phyloP scores from a whole-genome alignment of 2,797 vertebrate species.

The Simalia tracyae region DNA sequence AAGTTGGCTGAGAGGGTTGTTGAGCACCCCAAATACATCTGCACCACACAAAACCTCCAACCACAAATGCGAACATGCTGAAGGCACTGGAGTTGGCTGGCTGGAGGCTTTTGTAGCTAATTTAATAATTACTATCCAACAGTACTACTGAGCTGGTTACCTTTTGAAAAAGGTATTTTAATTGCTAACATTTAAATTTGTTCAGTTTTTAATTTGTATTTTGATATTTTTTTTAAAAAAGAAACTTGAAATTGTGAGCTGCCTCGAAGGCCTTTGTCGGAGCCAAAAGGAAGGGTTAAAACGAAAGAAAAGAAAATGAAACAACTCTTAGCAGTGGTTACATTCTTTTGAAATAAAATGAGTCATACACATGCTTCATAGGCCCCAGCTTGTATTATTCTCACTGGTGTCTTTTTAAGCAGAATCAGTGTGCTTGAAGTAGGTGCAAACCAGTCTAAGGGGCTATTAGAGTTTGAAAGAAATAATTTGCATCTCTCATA shows the following conservation, averaged over 20 bases:
- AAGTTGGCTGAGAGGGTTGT: conserved; percentile 7
- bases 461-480: not conserved
- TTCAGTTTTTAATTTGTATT: conserved; percentile 17
- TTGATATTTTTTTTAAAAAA: not conserved
- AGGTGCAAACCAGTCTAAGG: not conserved
- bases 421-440: not conserved
- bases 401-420: not conserved
- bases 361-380: not conserved
- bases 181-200: conserved; percentile 19
- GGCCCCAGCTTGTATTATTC: not conserved
- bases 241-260: not conserved
- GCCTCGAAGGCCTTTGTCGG: not conserved
- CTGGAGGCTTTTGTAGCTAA: conserved; percentile 10
- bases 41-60: not conserved
- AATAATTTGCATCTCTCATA: not conserved
- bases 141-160: not conserved
- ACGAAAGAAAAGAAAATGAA: not conserved
- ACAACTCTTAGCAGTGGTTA: not conserved
- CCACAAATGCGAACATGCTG: not conserved
- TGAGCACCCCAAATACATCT: not conserved
- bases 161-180: conserved; percentile 8
- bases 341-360: conserved; percentile 7
- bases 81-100: not conserved
- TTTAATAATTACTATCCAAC: conserved; percentile 13
- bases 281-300: conserved; percentile 6